phyloP scores from a whole-genome alignment of 2,888 invertebrate species.

The Liposcelis brunnea region DNA sequence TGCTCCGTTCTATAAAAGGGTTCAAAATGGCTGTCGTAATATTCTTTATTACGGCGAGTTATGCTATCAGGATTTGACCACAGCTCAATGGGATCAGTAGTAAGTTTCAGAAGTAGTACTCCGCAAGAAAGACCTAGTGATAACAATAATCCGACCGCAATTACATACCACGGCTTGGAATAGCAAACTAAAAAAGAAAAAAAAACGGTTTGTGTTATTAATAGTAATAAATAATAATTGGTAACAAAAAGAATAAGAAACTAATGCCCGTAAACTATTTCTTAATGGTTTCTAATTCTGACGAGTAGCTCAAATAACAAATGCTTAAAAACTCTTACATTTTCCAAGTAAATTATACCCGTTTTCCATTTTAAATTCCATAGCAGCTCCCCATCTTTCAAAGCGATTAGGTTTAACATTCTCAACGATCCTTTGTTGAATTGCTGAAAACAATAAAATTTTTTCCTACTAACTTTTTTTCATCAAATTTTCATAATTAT shows the following conservation, averaged over 20 bases:
- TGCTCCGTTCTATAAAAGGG: slow-evolving; percentile 90
- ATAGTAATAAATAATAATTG: slow-evolving; percentile 4
- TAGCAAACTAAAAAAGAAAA: slow-evolving; percentile 44
- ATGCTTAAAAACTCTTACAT: slow-evolving; percentile 21
- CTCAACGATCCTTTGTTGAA: slow-evolving; percentile 32
- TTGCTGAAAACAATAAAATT: slow-evolving; percentile 40
- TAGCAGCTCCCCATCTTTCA: slow-evolving; percentile 58
- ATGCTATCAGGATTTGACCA: slow-evolving; percentile 87
- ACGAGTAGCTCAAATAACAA: too few species aligned
- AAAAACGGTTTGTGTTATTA: slow-evolving; percentile 2
- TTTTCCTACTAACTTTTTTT: too few species aligned
- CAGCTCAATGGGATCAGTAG: slow-evolving; percentile 88
- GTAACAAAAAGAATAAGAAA: too few species aligned
- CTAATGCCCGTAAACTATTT: too few species aligned
- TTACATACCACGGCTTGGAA: slow-evolving; percentile 54
- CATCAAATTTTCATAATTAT: slow-evolving; percentile 19
- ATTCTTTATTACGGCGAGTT: slow-evolving; percentile 74
- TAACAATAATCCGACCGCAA: slow-evolving; percentile 52
- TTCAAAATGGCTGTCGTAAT: slow-evolving; percentile 83
- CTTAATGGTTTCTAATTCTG: too few species aligned
- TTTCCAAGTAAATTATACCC: slow-evolving; percentile 68
- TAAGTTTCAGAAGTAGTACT: slow-evolving; percentile 54
- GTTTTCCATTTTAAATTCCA: slow-evolving; percentile 53
- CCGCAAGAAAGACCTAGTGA: slow-evolving; percentile 55
- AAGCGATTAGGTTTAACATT: slow-evolving; percentile 40